A percentile compares a stretch with the other conserved stretches of the same genome.
Evolutionary conservation across 1,140 invertebrate genomes (phyloP).

Genomic region (Schlechtendalia chinensis): DNA sequence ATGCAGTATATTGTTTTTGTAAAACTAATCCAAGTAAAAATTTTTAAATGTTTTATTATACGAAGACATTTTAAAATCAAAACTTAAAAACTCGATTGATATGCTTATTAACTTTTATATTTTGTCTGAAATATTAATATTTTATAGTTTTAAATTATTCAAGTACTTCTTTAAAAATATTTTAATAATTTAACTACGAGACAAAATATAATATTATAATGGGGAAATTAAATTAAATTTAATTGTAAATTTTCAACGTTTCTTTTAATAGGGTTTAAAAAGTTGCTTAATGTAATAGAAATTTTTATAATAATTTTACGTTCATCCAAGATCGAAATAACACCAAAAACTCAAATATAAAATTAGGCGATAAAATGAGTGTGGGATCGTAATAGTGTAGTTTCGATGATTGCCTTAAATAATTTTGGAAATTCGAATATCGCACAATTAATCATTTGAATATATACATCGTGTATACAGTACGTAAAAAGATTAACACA

Average conservation of each 20-base stretch:
- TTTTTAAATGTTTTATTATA: too few relatives aligned
- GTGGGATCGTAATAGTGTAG: too few relatives aligned
- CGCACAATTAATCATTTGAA: too few relatives aligned
- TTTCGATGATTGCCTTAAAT: too few relatives aligned
- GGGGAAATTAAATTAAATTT: background rate
- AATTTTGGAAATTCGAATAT: too few relatives aligned
- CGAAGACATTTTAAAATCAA: background rate
- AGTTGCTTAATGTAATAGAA: background rate
- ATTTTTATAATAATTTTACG: background rate
- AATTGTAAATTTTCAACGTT: background rate
- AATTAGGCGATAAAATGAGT: too few relatives aligned
- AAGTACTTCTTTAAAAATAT: background rate
- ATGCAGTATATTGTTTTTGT: too few relatives aligned
- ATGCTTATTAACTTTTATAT: background rate
- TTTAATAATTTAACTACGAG: background rate
- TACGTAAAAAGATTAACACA: too few relatives aligned
- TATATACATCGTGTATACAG: too few relatives aligned
- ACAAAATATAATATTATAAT: background rate
- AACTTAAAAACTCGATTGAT: background rate
- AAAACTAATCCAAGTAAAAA: too few relatives aligned
- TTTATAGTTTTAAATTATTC: background rate
- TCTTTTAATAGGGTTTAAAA: background rate
- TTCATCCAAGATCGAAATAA: background rate
- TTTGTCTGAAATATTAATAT: background rate
- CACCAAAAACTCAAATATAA: background rate